Evolutionary conservation across 2,113 vertebrate genomes (phyloP).

Genomic region (Zosterops japonicus): DNA sequence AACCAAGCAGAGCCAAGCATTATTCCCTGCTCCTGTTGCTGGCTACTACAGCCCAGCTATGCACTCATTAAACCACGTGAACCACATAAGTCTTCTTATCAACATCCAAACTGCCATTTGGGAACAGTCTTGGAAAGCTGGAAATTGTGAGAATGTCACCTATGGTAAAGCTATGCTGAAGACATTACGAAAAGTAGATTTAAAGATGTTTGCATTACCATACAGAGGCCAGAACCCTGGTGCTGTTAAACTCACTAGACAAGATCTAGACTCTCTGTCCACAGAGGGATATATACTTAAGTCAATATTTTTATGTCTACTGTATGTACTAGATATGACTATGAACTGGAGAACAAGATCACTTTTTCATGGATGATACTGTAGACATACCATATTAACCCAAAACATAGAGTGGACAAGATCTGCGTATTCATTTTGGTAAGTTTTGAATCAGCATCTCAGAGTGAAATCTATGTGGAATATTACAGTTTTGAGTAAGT

Average conservation of each 20-base stretch:
- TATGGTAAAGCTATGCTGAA: not conserved
- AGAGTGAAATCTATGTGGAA: not conserved
- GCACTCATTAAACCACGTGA: not conserved
- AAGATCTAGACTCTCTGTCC: not conserved
- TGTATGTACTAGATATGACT: accelerated
- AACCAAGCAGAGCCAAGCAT: not conserved
- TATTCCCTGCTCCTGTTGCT: not conserved
- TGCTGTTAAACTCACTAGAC: not conserved
- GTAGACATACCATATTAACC: not conserved
- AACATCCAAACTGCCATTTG: not conserved
- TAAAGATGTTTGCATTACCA: not conserved
- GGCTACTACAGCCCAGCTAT: not conserved
- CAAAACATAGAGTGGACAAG: not conserved
- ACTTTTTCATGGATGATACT: not conserved
- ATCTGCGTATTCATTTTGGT: not conserved
- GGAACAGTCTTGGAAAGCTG: not conserved
- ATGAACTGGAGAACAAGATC: not conserved
- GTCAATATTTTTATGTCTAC: not conserved
- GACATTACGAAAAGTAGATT: not conserved
- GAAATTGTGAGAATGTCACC: not conserved
- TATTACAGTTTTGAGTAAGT: not conserved
- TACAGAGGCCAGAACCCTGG: not conserved
- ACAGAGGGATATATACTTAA: not conserved
- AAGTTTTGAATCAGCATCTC: not conserved
- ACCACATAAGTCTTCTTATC: not conserved